Base-by-base conservation (phyloP, 2,888 invertebrate genomes). In the Germaria angustata region DNA sequence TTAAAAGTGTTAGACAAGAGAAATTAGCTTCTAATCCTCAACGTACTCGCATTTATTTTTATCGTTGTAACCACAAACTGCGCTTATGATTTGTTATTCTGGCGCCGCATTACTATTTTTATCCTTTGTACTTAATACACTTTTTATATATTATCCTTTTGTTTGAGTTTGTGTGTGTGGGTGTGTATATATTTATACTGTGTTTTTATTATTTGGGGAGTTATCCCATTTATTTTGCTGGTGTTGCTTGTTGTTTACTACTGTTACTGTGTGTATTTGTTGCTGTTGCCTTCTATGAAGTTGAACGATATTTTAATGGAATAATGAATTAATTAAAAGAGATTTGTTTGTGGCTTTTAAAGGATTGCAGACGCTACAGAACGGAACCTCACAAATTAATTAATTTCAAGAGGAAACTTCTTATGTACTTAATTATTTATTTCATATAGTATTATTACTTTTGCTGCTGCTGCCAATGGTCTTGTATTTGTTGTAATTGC, bases 311-410 rank as follows among this genome's bases (percentile, higher is more conserved):
- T 75, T 88, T 88, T 87, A 89, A 88, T 87, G 87, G 87, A 88
- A 89, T 88, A 88, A 89, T 89, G 88, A 89, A 89, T 88, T 89
- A 89, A 89, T 89, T 89, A 89, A 89, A 89, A 87, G 89, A 88
- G 88, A 89, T 89, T 89, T 89, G 88, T 89, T 88, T 88, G 88
- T 87, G 88, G 88, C 89, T 89, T 88, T 87, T 87, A 87, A 87
- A 81, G 87, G 88, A 88, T 88, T 88, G 87, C 86, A 73, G 69
- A 75, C 68, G 80, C 75, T 75, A 57, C 57, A 75, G 63, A 69
- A 75, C 55, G 75, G 69, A 75, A 80, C 73, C 75, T 75, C 69
- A 69, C 75, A 80, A 80, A 80, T 80, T 80, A 80, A 80, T 80
- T 80, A 80, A 75, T 80, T 75, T 80, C 61, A 69, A 80, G 69